Conservation (phyloP, 2,888 invertebrate genomes). For the Ectemnius lituratus region DNA sequence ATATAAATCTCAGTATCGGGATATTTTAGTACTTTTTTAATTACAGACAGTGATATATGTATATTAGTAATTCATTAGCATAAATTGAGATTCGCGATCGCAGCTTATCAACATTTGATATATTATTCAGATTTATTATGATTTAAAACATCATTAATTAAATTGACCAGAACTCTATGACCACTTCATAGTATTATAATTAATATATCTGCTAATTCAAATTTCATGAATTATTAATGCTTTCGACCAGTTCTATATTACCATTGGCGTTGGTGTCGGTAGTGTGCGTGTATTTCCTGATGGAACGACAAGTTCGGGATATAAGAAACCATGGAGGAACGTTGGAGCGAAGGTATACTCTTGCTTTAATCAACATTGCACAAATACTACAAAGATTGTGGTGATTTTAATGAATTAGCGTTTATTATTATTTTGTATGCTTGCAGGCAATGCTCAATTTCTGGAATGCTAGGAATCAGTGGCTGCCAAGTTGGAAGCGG, state of each 20-base stretch:
- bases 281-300: conserved; percentile 87
- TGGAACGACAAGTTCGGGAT: conserved; percentile 72
- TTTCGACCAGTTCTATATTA: conserved; percentile 84
- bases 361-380: not conserved
- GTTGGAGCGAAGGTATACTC: conserved; percentile 79
- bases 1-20: too few species aligned
- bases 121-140: too few species aligned
- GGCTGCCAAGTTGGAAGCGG: conserved; percentile 84
- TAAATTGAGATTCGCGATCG: too few species aligned
- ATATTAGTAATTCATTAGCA: not conserved
- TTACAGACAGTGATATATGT: not conserved
- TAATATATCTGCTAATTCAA: not conserved
- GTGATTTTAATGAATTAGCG: not conserved
- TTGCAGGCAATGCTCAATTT: conserved; percentile 82
- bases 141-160: not conserved
- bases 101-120: too few species aligned
- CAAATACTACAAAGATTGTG: not conserved
- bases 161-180: not conserved
- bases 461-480: conserved; percentile 82
- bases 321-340: conserved; percentile 88
- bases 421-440: conserved; percentile 8
- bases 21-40: not conserved
- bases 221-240: not conserved
- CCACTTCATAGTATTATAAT: not conserved
- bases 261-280: conserved; percentile 88